Conservation (phyloP, 1,140 invertebrate species). For the Drosophila bocqueti region DNA sequence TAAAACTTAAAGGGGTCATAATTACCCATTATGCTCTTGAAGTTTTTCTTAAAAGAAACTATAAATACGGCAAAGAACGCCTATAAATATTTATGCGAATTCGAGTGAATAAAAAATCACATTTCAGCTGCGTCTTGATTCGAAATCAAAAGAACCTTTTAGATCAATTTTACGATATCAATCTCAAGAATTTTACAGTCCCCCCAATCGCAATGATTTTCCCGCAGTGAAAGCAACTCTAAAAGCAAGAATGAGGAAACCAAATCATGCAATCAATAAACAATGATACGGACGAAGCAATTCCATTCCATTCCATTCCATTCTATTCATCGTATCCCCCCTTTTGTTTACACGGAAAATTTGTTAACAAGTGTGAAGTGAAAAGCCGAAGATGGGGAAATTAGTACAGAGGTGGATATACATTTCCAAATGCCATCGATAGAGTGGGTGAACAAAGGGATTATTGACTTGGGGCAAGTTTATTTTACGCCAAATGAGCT, state of each 20-base stretch:
- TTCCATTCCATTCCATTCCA: slow-evolving; percentile 42
- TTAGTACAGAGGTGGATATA: slow-evolving; percentile 27
- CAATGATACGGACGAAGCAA: slow-evolving; percentile 41
- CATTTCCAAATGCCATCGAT: slow-evolving; percentile 33
- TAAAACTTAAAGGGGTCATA: not conserved
- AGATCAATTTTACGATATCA: slow-evolving; percentile 11
- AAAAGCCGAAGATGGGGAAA: slow-evolving; percentile 38
- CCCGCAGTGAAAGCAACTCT: slow-evolving; percentile 20
- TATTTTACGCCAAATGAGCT: slow-evolving; percentile 83
- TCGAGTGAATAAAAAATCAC: not conserved
- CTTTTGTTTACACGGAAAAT: slow-evolving; percentile 62
- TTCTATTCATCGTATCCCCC: slow-evolving; percentile 3
- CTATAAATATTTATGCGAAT: not conserved
- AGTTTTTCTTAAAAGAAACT: not conserved
- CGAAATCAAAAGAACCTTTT: slow-evolving; percentile 6
- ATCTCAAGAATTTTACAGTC: slow-evolving; percentile 12
- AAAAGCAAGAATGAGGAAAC: slow-evolving; percentile 48
- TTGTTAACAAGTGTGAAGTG: slow-evolving; percentile 80
- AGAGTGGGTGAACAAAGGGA: slow-evolving; percentile 65
- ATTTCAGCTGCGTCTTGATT: not conserved
- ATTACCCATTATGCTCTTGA: not conserved
- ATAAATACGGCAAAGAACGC: not conserved
- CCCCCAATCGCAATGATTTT: not conserved
- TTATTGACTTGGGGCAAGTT: slow-evolving; percentile 79
- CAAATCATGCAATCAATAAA: slow-evolving; percentile 62